These are phyloP conservation scores for Samia ricini DNA, from an alignment of 1,140 invertebrate genomes.

Conservation along the genomic window DNA sequence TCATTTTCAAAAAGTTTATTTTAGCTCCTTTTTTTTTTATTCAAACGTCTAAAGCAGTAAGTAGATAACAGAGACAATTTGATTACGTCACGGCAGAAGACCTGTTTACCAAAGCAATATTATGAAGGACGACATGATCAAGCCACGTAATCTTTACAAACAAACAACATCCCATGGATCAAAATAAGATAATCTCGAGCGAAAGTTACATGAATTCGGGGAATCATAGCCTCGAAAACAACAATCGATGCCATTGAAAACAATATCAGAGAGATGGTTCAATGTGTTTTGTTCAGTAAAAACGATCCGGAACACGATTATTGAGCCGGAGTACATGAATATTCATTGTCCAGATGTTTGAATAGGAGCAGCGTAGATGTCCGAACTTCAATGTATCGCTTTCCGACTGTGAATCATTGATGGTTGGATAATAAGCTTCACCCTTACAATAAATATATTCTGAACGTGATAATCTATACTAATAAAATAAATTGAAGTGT, in stretches of 20 bases:
- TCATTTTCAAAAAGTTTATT: too few species aligned
- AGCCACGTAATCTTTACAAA: background rate
- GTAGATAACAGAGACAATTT: background rate
- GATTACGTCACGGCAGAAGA: background rate
- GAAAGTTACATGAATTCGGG: background rate
- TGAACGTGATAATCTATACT: too few species aligned
- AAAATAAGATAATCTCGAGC: background rate
- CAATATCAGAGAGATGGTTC: conserved; percentile 33
- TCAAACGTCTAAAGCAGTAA: background rate
- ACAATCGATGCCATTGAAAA: conserved; percentile 21
- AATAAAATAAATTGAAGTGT: too few species aligned
- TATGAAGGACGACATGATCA: background rate
- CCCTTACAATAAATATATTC: too few species aligned
- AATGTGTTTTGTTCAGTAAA: conserved; percentile 10
- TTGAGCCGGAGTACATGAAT: conserved; percentile 36
- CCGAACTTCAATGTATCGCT: background rate
- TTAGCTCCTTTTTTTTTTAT: too few species aligned
- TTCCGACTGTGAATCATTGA: background rate
- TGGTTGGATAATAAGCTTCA: background rate
- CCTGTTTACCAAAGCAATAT: background rate
- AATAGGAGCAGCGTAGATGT: background rate
- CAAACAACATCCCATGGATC: background rate
- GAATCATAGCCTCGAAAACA: conserved; percentile 23
- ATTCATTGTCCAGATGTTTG: conserved; percentile 47
- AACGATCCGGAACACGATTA: conserved; percentile 44